Percentiles rank a stretch among this genome's conserved stretches.
Conservation (phyloP, 2,797 vertebrate genomes). For the Cryptoblepharus egeriae region DNA sequence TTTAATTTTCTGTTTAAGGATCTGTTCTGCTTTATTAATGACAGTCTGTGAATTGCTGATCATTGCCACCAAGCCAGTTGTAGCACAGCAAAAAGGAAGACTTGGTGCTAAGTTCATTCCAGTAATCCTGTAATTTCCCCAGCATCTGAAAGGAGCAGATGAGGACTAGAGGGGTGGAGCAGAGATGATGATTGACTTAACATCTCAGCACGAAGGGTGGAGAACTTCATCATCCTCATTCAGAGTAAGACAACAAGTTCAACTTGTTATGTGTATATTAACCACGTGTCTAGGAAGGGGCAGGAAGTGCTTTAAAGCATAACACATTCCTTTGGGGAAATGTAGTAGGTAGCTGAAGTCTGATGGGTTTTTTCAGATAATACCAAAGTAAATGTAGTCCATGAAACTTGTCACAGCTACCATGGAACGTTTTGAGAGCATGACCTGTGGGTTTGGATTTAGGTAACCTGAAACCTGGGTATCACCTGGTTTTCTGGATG, state of each 20-base stretch:
- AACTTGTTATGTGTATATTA: conserved; percentile 40
- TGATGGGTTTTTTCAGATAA: conserved; percentile 39
- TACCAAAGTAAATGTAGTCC: conserved; percentile 12
- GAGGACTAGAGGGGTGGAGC: conserved; percentile 52
- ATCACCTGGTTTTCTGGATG: no score
- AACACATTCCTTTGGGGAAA: neutral
- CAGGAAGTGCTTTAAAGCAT: neutral
- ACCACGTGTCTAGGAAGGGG: neutral
- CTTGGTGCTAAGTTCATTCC: conserved; percentile 34
- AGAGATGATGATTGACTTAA: conserved; percentile 44
- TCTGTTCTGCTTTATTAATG: neutral
- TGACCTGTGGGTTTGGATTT: neutral
- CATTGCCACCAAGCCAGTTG: neutral
- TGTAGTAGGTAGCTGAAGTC: neutral
- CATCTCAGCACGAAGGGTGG: conserved; percentile 37
- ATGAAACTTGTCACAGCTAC: conserved; percentile 8
- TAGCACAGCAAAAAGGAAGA: neutral
- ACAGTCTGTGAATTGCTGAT: neutral
- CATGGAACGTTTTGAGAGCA: conserved; percentile 8
- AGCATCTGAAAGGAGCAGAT: neutral
- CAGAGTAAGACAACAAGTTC: conserved; percentile 47
- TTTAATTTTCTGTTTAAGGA: conserved; percentile 22
- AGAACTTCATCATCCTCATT: conserved; percentile 45
- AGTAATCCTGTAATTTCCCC: conserved; percentile 24
- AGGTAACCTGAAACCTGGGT: neutral